Conservation (phyloP, 1,140 invertebrate species). For the Scylla paramamosain region DNA sequence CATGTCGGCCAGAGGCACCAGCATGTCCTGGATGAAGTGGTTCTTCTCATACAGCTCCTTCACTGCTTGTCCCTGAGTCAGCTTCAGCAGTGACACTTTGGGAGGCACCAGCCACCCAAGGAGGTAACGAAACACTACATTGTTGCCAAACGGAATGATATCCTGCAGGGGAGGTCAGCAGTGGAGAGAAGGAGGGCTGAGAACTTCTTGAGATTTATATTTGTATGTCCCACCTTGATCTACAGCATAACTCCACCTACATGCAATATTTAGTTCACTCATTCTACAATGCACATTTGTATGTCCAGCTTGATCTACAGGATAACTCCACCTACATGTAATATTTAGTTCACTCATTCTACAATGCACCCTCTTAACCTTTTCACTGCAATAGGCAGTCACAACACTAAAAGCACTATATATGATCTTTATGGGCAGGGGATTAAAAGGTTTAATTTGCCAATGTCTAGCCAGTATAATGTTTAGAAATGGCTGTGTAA, state of each 20-base stretch:
- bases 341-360: too few species aligned
- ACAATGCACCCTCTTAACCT: too few species aligned
- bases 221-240: background rate
- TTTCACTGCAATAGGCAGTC: too few species aligned
- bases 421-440: too few species aligned
- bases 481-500: too few species aligned
- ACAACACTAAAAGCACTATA: too few species aligned
- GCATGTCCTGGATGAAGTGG: slow-evolving; percentile 90
- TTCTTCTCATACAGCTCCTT: slow-evolving; percentile 88
- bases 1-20: slow-evolving; percentile 86
- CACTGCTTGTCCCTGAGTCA: slow-evolving; percentile 88
- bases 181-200: background rate
- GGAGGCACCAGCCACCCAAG: slow-evolving; percentile 91
- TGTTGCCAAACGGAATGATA: slow-evolving; percentile 92
- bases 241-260: background rate
- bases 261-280: too few species aligned
- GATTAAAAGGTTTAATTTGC: too few species aligned
- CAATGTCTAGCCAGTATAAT: too few species aligned
- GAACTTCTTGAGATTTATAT: background rate
- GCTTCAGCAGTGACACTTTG: slow-evolving; percentile 90
- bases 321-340: background rate
- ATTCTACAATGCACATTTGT: too few species aligned
- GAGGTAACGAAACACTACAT: slow-evolving; percentile 86
- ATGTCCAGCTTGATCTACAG: background rate
- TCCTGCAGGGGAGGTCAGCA: slow-evolving; percentile 83